phyloP scores from a whole-genome alignment of 23 tunicate genomes.

The Ciona savignyi region DNA sequence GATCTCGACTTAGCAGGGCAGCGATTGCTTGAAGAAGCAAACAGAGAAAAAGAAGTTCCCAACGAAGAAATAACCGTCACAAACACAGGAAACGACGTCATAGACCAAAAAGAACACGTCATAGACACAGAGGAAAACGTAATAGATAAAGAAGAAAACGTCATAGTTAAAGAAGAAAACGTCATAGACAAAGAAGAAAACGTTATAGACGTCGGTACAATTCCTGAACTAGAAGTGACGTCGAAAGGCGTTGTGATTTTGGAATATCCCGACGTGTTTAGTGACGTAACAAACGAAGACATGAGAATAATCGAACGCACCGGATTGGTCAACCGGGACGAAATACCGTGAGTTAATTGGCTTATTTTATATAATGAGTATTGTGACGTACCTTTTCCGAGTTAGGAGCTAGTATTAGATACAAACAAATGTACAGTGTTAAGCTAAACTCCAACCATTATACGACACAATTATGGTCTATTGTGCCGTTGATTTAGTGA shows the following conservation, averaged over 20 bases:
- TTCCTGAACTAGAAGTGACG: background rate
- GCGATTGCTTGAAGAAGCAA: background rate
- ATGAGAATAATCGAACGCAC: conserved; percentile 27
- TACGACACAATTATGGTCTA: too few species aligned
- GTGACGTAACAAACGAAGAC: conserved; percentile 9
- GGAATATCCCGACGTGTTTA: background rate
- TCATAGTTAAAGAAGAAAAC: background rate
- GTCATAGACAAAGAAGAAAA: background rate
- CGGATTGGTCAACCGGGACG: conserved; percentile 16
- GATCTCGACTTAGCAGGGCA: background rate
- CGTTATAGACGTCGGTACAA: background rate
- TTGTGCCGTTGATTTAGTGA: too few species aligned
- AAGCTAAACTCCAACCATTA: too few species aligned
- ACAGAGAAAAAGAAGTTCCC: background rate
- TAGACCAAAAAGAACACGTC: too few species aligned
- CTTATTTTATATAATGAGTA: too few species aligned
- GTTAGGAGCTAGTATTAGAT: too few species aligned
- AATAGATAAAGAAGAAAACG: background rate
- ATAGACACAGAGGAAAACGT: background rate
- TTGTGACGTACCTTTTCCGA: too few species aligned
- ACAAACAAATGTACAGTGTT: too few species aligned
- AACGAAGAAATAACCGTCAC: too few species aligned
- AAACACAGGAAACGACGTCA: too few species aligned
- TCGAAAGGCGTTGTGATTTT: background rate
- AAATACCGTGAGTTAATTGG: conserved; percentile 4